Evolutionary conservation across 2,113 vertebrate genomes (phyloP).

Genomic region (Gasterosteus aculeatus): DNA sequence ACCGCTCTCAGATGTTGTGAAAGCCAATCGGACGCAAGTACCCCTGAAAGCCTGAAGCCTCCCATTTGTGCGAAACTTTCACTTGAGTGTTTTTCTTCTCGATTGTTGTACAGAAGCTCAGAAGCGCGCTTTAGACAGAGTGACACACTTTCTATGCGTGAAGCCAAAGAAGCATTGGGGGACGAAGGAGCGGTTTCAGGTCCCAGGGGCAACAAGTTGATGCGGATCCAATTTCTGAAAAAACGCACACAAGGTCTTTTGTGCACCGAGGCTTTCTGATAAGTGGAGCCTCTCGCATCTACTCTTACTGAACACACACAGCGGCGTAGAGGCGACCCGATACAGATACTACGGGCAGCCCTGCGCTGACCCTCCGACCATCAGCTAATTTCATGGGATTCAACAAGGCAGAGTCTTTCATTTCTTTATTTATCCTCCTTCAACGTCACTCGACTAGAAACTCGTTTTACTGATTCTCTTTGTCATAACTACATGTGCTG

Average conservation of each 20-base stretch:
- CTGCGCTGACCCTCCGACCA: neutral
- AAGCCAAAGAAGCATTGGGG: neutral
- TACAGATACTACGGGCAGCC: constrained; percentile 3
- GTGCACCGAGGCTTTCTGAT: constrained; percentile 44
- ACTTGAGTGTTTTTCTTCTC: neutral
- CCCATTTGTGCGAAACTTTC: neutral
- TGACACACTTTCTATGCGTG: neutral
- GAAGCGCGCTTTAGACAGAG: neutral
- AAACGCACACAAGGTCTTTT: constrained; percentile 47
- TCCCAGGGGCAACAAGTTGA: constrained; percentile 37
- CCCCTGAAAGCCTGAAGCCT: neutral
- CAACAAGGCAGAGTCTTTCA: neutral
- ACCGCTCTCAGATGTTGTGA: constrained; percentile 7
- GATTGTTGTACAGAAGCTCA: neutral
- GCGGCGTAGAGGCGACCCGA: constrained; percentile 9
- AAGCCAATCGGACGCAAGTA: neutral
- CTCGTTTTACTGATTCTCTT: neutral
- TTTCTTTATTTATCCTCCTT: neutral
- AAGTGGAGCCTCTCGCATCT: constrained; percentile 45
- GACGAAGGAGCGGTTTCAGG: constrained; percentile 12
- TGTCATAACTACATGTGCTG: neutral
- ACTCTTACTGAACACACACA: constrained; percentile 23
- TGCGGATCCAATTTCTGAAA: constrained; percentile 47
- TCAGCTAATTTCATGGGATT: constrained; percentile 6
- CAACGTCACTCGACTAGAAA: neutral